A percentile compares a stretch with the other conserved stretches of the same genome.
Conservation (phyloP, 2,113 vertebrate species). For the Symphodus melops region DNA sequence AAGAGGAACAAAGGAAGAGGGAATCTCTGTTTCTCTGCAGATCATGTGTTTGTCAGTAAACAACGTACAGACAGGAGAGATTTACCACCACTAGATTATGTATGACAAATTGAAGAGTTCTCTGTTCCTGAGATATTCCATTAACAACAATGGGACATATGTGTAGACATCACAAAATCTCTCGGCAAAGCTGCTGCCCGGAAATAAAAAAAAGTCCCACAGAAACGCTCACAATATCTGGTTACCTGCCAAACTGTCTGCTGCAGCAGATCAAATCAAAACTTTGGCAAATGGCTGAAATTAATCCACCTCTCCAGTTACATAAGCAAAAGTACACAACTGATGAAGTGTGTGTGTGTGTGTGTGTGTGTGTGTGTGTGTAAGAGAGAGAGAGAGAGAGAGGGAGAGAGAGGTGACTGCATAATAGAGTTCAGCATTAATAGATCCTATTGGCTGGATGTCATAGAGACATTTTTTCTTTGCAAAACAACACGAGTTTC, state of each 20-base stretch:
- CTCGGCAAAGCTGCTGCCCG: neutral
- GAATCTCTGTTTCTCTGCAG: no score
- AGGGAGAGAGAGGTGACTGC: neutral
- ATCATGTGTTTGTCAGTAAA: no score
- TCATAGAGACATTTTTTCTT: neutral
- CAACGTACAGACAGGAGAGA: no score
- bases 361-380: no score
- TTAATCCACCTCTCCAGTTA: conserved; percentile 17
- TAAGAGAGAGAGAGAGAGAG: neutral
- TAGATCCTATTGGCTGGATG: neutral
- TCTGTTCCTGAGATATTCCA: no score
- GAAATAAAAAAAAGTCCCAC: neutral
- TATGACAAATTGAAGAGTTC: no score
- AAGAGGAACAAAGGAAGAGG: no score
- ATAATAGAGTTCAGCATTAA: neutral
- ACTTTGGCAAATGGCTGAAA: neutral
- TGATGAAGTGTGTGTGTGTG: neutral
- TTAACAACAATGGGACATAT: no score
- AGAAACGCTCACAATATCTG: neutral
- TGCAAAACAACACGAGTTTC: conserved; percentile 4
- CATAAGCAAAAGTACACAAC: neutral
- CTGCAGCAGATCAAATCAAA: conserved; percentile 13
- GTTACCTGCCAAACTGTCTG: conserved; percentile 8
- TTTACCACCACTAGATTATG: no score
- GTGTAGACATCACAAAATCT: no score